phyloP scores from a whole-genome alignment of 2,113 vertebrate genomes.

The Dipodomys spectabilis region DNA sequence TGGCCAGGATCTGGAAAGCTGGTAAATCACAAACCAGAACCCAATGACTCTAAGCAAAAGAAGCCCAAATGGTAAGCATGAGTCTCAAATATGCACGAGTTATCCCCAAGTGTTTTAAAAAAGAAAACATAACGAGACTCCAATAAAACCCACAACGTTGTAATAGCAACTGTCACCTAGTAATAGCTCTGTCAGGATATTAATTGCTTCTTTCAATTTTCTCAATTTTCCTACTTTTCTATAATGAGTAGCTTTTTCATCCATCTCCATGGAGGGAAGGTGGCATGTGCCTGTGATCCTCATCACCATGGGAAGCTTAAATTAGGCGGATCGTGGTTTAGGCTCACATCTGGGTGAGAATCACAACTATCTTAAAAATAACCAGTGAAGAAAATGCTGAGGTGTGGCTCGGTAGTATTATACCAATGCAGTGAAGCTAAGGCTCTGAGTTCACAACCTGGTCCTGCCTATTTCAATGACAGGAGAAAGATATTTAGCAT shows the following conservation, averaged over 20 bases:
- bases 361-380: too few relatives aligned
- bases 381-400: too few relatives aligned
- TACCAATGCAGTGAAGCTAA: too few relatives aligned
- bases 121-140: not conserved
- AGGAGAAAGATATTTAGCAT: not conserved
- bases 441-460: too few relatives aligned
- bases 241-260: not conserved
- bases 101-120: not conserved
- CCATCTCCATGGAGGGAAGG: too few relatives aligned
- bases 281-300: too few relatives aligned
- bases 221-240: not conserved
- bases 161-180: not conserved
- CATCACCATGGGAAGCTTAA: too few relatives aligned
- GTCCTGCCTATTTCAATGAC: not conserved
- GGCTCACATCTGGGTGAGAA: too few relatives aligned
- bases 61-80: not conserved
- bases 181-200: not conserved
- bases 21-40: not conserved
- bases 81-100: not conserved
- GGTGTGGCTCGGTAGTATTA: too few relatives aligned
- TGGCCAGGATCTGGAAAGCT: too few relatives aligned
- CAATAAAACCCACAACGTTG: not conserved
- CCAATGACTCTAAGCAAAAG: not conserved
- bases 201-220: not conserved
- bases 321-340: too few relatives aligned